Evolutionary conservation across 2,113 vertebrate genomes (phyloP).

Genomic region (Chloebia gouldiae): DNA sequence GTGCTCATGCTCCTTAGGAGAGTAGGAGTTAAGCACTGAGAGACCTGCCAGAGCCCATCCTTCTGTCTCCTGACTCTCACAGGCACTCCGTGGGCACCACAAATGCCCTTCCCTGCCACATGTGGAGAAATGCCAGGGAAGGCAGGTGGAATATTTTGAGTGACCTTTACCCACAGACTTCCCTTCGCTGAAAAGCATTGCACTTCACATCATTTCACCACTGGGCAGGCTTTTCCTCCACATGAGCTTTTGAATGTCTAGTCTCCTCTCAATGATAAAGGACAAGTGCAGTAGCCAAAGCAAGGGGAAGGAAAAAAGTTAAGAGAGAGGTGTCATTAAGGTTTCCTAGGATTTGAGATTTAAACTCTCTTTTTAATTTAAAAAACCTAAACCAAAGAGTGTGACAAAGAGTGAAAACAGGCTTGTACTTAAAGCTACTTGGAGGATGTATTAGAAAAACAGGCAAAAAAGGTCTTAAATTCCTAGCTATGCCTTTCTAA

Average conservation of each 20-base stretch:
- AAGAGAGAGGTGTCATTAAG: neutral
- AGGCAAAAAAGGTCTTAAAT: neutral
- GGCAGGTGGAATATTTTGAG: neutral
- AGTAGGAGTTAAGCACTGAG: neutral
- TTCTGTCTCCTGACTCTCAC: neutral
- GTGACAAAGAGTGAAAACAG: neutral
- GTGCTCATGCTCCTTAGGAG: neutral
- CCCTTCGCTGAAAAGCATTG: neutral
- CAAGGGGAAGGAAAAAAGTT: neutral
- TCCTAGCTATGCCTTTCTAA: neutral
- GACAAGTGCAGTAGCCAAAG: neutral
- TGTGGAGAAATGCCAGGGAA: fast-evolving
- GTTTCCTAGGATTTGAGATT: neutral
- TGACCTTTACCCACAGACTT: neutral
- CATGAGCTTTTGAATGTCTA: neutral
- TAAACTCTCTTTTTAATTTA: neutral
- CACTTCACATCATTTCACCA: neutral
- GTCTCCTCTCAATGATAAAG: neutral
- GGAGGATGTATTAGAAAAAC: neutral
- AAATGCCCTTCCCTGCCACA: neutral
- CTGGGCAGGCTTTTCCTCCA: neutral
- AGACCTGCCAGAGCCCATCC: neutral
- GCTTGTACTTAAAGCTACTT: neutral
- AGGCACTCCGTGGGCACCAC: fast-evolving
- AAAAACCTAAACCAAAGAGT: neutral